Evolutionary conservation across 2,797 vertebrate genomes (phyloP), one percentile per base, ranked within the genome.

Genomic region (Champsocephalus esox): DNA sequence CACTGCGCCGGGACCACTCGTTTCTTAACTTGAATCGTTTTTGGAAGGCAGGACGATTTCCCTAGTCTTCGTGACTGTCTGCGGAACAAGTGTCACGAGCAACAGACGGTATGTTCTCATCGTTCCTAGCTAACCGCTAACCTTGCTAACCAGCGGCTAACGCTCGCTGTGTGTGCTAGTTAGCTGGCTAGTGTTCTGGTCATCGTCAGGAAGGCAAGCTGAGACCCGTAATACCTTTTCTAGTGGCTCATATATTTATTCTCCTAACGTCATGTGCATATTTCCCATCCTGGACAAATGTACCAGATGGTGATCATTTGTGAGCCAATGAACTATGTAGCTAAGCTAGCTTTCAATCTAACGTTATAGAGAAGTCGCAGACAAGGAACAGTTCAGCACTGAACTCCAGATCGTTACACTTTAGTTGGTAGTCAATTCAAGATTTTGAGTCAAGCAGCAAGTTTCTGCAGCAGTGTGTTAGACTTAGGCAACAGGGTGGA

Each of bases 91-190:
- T 87, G 88, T 83, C 83, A 81, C 46, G 43, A 60, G 88, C 90
- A 87, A 77, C 88, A 90, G 90, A 93, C 88, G 93, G 94, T 95
- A 93, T 17, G 93, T 92, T 88, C 75, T 83, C 78, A 73, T 70
- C 86, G 70, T 75, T 84, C 81, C 28, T 44, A 73, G 91, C 91
- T 92, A 92, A 79, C 82, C 69, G 91, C 91, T 92, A 91, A 78
- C 83, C 69, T 41, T 66, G 85, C 77, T 91, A 92, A 82, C 88
- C 77, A 81, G 67, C 68, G 81, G 87, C 90, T 91, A 89, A 79
- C 58, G 60, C 59, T 88, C 69, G 58, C 65, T 79, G 80, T 89
- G 64, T 83, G 75, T 81, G 67, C 77, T 62, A 73, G 77, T 79
- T 84, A 79, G 79, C 83, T 85, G 73, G 51, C n/a, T 84, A 70